These are phyloP conservation scores for Papilio glaucus DNA, from an alignment of 1,140 invertebrate species.

Conservation along the genomic window DNA sequence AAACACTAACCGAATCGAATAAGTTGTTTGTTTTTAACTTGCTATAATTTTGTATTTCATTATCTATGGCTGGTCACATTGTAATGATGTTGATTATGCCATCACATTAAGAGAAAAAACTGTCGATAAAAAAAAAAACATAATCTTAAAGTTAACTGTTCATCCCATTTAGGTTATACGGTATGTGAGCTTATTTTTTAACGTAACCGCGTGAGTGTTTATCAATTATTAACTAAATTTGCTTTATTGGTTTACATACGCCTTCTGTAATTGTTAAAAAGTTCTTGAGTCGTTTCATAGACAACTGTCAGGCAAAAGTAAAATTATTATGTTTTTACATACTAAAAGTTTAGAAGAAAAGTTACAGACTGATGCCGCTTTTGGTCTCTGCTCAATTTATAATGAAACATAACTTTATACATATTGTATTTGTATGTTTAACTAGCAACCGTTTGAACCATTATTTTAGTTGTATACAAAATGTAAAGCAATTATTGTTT, in stretches of 20 bases:
- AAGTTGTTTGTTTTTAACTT: conserved; percentile 4
- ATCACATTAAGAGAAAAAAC: neutral
- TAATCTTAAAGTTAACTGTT: neutral
- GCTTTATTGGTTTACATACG: neutral
- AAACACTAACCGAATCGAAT: neutral
- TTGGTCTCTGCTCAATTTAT: conserved; percentile 22
- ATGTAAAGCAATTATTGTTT: neutral
- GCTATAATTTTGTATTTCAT: neutral
- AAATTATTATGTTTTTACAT: neutral
- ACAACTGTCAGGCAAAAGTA: neutral
- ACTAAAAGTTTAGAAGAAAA: neutral
- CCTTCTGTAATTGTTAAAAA: neutral
- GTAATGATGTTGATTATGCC: neutral
- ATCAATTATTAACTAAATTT: neutral
- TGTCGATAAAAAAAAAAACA: neutral
- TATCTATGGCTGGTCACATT: neutral
- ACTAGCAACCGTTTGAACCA: neutral
- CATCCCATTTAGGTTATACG: neutral
- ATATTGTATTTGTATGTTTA: neutral
- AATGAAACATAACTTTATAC: neutral
- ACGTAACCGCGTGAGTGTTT: neutral
- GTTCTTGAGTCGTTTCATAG: neutral
- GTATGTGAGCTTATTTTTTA: conserved; percentile 3
- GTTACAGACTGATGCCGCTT: neutral
- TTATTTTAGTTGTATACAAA: conserved; percentile 14